Percentiles rank a stretch among this genome's conserved stretches.
These are phyloP conservation scores for Machimus rusticus DNA, from an alignment of 2,888 invertebrate species.

Conservation along the genomic window DNA sequence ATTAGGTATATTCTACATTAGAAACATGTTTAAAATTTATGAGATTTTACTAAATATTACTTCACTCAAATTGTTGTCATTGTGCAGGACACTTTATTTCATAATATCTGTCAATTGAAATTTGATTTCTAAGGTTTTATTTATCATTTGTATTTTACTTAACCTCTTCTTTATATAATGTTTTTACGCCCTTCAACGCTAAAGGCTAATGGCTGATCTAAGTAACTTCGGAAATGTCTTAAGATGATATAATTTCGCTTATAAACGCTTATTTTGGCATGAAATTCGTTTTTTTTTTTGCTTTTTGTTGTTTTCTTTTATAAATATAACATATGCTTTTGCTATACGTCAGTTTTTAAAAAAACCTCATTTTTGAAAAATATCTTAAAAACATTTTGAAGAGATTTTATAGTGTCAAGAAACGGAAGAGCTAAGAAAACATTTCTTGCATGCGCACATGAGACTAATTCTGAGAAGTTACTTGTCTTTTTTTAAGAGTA, in stretches of 20 bases:
- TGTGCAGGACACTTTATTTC: conserved; percentile 37
- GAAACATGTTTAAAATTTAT: conserved; percentile 30
- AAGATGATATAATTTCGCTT: neutral
- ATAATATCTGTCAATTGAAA: conserved; percentile 29
- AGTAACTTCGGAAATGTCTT: conserved; percentile 13
- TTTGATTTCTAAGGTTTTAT: neutral
- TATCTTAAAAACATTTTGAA: neutral
- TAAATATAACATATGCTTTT: neutral
- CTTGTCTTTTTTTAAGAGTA: conserved; percentile 3
- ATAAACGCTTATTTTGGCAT: neutral
- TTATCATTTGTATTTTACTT: neutral
- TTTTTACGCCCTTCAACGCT: neutral
- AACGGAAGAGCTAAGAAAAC: neutral
- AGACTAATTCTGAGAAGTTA: neutral
- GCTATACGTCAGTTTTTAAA: neutral
- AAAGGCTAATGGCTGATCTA: neutral
- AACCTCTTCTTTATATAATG: neutral
- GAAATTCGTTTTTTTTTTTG: neutral
- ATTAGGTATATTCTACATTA: conserved; percentile 19
- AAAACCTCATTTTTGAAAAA: neutral
- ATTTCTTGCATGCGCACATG: neutral
- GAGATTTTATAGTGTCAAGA: neutral
- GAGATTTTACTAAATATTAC: conserved; percentile 29
- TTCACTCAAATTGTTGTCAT: conserved; percentile 39
- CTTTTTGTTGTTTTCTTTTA: neutral